phyloP scores from a whole-genome alignment of 2,113 vertebrate genomes.

The Colius striatus region DNA sequence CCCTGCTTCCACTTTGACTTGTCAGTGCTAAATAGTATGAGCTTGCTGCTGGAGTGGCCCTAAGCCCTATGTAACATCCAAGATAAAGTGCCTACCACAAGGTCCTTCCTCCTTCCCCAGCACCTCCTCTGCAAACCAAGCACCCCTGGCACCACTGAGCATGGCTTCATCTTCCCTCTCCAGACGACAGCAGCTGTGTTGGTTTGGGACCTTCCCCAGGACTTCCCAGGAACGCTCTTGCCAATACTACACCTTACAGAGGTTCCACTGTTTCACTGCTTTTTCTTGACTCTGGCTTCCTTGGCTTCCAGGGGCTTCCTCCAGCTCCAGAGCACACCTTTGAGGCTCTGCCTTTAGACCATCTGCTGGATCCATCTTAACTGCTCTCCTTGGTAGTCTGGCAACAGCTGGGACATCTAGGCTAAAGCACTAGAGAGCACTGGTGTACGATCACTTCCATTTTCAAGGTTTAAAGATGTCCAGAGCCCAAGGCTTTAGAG shows the following conservation, averaged over 20 bases:
- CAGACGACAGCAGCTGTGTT: background rate
- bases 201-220: background rate
- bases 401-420: background rate
- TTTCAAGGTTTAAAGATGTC: background rate
- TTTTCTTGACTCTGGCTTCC: background rate
- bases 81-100: background rate
- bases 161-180: rapidly evolving
- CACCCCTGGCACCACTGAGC: background rate
- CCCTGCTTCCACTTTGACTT: background rate
- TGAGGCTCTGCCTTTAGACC: background rate
- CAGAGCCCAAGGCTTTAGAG: rapidly evolving
- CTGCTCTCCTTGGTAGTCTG: background rate
- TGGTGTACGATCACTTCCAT: rapidly evolving
- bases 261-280: rapidly evolving
- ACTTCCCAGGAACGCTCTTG: rapidly evolving
- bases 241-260: background rate
- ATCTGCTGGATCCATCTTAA: background rate
- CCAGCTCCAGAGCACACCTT: rapidly evolving
- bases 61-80: rapidly evolving
- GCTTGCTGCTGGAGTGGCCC: background rate
- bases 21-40: rapidly evolving
- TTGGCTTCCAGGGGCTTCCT: background rate
- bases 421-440: background rate
- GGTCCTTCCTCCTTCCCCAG: background rate
- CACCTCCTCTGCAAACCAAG: rapidly evolving